These are phyloP conservation scores for Cassiopea xamachana DNA, from an alignment of 30 jellyfish, hydroid and myxozoan genomes.

Conservation along the genomic window DNA sequence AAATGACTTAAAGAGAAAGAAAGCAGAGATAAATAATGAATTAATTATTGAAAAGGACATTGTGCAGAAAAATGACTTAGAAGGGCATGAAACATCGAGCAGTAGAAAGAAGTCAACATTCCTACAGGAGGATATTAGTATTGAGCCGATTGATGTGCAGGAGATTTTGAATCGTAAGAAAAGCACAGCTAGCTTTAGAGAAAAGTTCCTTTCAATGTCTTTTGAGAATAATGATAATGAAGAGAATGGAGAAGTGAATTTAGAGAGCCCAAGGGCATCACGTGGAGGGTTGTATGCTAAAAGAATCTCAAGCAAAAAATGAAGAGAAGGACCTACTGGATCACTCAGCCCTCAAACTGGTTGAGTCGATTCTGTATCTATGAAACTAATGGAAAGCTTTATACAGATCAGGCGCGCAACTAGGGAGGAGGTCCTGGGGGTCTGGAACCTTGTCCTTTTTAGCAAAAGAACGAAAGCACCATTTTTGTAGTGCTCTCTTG, in stretches of 20 bases:
- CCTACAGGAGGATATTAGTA: background rate
- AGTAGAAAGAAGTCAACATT: background rate
- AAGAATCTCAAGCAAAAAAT: background rate
- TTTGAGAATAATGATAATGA: background rate
- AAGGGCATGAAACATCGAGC: background rate
- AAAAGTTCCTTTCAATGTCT: conserved; percentile 37
- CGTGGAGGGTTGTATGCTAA: conserved; percentile 26
- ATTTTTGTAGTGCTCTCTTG: too few species aligned
- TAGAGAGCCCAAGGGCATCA: background rate
- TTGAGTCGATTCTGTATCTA: too few species aligned
- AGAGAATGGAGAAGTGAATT: background rate
- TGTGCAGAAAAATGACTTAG: background rate
- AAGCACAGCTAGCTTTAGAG: conserved; percentile 36
- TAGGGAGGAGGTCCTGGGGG: too few species aligned
- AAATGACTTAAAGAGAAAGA: background rate
- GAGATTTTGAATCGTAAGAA: conserved; percentile 35
- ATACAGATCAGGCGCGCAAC: too few species aligned
- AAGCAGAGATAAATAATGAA: background rate
- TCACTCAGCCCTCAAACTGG: too few species aligned
- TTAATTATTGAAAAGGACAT: background rate
- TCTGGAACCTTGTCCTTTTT: too few species aligned
- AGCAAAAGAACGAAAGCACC: too few species aligned
- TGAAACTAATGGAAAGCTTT: too few species aligned
- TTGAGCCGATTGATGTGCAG: conserved; percentile 23
- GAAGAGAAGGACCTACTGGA: background rate